Evolutionary conservation across 2,888 invertebrate species (phyloP).

Genomic region (Tolmerus cingulatus): DNA sequence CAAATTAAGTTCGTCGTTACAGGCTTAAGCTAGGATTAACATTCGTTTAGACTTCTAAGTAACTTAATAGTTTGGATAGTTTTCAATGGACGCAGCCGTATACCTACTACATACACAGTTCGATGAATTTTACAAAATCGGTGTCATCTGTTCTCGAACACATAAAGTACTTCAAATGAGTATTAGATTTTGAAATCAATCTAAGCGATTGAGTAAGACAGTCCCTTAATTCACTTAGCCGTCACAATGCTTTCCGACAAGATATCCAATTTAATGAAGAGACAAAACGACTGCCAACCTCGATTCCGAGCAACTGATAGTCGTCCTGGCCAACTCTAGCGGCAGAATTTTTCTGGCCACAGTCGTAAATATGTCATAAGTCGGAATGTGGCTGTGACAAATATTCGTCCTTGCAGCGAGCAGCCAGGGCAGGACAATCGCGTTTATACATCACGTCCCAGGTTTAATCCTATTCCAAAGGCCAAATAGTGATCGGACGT

Average conservation of each 20-base stretch:
- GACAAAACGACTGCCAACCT: not conserved
- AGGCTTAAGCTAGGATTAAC: too few species aligned
- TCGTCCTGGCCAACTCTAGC: not conserved
- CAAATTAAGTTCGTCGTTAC: too few species aligned
- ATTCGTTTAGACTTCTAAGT: too few species aligned
- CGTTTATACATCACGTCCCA: constrained; percentile 8
- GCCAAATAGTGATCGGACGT: not conserved
- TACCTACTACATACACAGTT: too few species aligned
- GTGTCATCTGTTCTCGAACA: too few species aligned
- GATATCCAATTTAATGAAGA: not conserved
- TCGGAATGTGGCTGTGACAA: not conserved
- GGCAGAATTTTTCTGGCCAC: not conserved
- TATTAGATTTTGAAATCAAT: not conserved
- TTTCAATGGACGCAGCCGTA: too few species aligned
- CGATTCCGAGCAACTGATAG: not conserved
- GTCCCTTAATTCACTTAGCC: not conserved
- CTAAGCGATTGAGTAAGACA: not conserved
- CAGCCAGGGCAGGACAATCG: not conserved
- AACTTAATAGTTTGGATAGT: too few species aligned
- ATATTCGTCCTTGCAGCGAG: not conserved
- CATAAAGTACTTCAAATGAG: not conserved
- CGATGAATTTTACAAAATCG: not conserved
- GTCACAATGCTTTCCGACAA: not conserved
- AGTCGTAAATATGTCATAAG: constrained; percentile 29
- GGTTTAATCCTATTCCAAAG: constrained; percentile 18